These are phyloP conservation scores for Cottus gobio DNA, from an alignment of 2,113 vertebrate species.

Conservation along the genomic window DNA sequence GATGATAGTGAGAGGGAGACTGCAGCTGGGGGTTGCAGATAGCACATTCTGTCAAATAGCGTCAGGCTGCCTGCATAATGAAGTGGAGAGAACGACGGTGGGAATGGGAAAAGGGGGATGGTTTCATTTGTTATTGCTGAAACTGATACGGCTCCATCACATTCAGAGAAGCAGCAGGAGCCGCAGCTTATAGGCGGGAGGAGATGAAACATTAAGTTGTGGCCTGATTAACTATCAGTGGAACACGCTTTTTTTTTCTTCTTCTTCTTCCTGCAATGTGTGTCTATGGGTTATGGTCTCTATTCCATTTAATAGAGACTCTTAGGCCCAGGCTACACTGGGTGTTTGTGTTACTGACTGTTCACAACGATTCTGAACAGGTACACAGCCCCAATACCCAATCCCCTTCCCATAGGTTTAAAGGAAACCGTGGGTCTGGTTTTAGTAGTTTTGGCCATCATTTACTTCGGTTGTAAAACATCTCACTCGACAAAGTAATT, in stretches of 20 bases:
- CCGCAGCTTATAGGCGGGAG: constrained; percentile 37
- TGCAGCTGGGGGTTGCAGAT: constrained; percentile 87
- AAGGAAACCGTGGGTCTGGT: neutral
- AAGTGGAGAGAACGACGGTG: constrained; percentile 73
- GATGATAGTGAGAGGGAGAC: constrained; percentile 78
- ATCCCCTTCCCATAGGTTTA: neutral
- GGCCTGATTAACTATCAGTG: constrained; percentile 78
- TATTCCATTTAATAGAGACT: neutral
- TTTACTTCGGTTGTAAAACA: neutral
- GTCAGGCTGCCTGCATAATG: constrained; percentile 86
- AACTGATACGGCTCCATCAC: constrained; percentile 54
- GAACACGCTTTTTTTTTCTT: constrained; percentile 33
- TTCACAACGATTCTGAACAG: neutral
- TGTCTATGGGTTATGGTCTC: neutral
- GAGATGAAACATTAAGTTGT: constrained; percentile 75
- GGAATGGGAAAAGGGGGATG: constrained; percentile 48
- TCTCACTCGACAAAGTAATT: neutral
- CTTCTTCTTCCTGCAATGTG: neutral
- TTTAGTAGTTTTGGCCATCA: neutral
- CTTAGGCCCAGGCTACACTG: neutral
- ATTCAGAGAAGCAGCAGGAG: constrained; percentile 60
- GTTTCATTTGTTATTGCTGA: constrained; percentile 81
- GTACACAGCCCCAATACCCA: neutral
- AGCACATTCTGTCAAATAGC: constrained; percentile 85
- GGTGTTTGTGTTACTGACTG: neutral